Base-by-base conservation (phyloP, 2,888 invertebrate species). In the Idaea biselata region DNA sequence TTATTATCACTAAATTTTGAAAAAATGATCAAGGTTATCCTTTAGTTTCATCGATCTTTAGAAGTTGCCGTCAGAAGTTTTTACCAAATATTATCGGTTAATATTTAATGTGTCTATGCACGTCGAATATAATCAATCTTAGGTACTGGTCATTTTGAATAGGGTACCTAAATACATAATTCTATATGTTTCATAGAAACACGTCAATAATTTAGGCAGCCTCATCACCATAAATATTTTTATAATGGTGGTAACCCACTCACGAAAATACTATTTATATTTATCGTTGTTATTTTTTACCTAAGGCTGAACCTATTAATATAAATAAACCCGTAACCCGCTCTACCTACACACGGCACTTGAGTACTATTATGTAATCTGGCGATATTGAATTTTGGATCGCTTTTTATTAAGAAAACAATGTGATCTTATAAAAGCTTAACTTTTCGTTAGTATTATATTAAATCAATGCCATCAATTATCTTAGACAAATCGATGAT, bases 291-390 rank as follows among this genome's bases (percentile, higher is more conserved):
- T 44, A 44, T 44, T 44, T 44, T 44, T 44, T 44, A 44, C 44
- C 44, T 44, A 44, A 44, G 44, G 44, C 14, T 44, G 44, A 44
- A 44, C 44, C 44, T 44, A 44, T 44, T 44, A 44, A 44, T 44
- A 44, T 44, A 44, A 44, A 44, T 44, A 44, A 44, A 44, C 44
- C 44, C 44, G 44, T 44, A 44, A 44, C 44, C 44, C 44, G 44
- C 44, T 44, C 44, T 33, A 44, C 44, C 44, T 44, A 44, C 44
- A 44, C 44, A 14, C 44, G 44, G 44, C 44, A 44, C 44, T 44
- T 44, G 14, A 44, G 44, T 44, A 11, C 44, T 14, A 44, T 44
- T 44, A 44, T 44, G 14, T 44, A 44, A 44, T 44, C 44, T 44
- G 8, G 14, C 44, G 6, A 44, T 44, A 44, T 44, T 44, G 44